Conservation (phyloP, 2,797 vertebrate genomes). For the Phrynocephalus vlangalii region DNA sequence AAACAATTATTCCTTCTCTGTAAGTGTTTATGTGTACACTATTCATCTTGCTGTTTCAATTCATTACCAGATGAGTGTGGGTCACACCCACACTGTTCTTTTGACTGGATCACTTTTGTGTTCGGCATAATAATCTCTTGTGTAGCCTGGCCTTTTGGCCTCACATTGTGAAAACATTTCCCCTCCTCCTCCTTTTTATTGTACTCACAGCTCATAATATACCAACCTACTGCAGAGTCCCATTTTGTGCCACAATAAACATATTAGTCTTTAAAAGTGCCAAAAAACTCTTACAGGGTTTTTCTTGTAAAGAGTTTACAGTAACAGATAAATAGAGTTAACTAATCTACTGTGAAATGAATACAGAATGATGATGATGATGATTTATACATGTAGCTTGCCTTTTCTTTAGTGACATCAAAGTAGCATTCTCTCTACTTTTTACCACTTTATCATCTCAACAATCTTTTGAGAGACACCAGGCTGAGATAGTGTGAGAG, state of each 20-base stretch:
- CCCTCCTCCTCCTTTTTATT: background rate
- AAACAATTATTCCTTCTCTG: background rate
- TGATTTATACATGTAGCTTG: background rate
- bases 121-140: background rate
- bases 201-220: background rate
- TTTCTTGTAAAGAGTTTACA: background rate
- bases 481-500: too few relatives aligned
- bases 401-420: too few relatives aligned
- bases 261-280: background rate
- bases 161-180: constrained; percentile 2
- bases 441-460: too few relatives aligned
- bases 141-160: constrained; percentile 24
- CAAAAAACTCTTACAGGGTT: background rate
- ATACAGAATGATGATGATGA: background rate
- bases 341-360: background rate
- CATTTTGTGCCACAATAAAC: background rate
- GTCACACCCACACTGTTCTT: background rate
- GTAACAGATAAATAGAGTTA: background rate
- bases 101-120: constrained; percentile 17
- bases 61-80: background rate
- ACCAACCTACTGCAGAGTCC: background rate
- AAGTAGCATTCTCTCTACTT: too few relatives aligned
- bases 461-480: too few relatives aligned
- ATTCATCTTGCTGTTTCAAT: constrained; percentile 4
- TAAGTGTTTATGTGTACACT: background rate